Evolutionary conservation across 1,140 invertebrate genomes (phyloP), one percentile per base, ranked within the genome.

Genomic region (Drosophila mauritiana): DNA sequence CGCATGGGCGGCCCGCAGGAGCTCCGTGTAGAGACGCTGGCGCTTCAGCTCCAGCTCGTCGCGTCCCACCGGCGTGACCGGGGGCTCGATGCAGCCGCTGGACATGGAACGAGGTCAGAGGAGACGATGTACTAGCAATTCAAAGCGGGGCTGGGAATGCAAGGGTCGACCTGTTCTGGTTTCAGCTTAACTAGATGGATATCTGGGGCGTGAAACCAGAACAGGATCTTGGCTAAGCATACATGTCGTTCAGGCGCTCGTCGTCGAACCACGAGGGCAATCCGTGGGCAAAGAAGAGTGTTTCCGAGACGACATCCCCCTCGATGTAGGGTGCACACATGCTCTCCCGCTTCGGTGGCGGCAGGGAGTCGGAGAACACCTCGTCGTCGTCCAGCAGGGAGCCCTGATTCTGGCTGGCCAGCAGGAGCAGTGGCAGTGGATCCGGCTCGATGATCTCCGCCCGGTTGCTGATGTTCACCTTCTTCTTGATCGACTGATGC

Each of bases 1-100:
- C 59, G 94, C 95, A 90, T 95, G 94, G 31, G 95, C 94, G 68
- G 95, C 95, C 67, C 94, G 94, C 48, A 96, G 93, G 55, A 96
- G 93, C 79, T 96, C 96, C 43, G 96, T 96, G 91, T 96, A 96
- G 91, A 96, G 95, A 74, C 96, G 93, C 91, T 96, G 96, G 51
- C 96, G 94, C 43, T 95, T 93, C 65, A 96, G 92, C 62, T 96
- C 96, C 72, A 96, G 92, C 90, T 96, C 96, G 91, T 96, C 96
- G 43, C 95, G 94, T 45, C 95, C 96, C 17, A 96, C 94, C n/a
- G 95, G 95, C 12, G 95, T 96, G 31, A 95, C 95, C 15, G 95
- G 95, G 64, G 95, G 95, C 84, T 95, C 95, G 74, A 94, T 91
- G 77, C 88, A 91, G 62, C 91, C 88, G 65, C 90, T 91, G 67